phyloP scores from a whole-genome alignment of 2,797 vertebrate genomes.

The Chaetodon trifasciatus region DNA sequence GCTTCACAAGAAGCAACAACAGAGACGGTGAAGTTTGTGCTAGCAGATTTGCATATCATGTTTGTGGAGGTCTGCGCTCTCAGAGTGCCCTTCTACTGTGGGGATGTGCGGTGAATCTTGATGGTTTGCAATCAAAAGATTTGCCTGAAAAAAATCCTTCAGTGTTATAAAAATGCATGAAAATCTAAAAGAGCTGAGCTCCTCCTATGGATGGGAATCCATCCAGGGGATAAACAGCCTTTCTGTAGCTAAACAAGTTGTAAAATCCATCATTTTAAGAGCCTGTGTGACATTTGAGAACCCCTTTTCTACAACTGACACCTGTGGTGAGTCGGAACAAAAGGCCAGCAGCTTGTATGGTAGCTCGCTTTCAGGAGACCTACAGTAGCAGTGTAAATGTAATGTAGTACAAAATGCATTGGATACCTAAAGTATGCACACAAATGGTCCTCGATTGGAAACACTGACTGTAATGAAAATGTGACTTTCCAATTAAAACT shows the following conservation, averaged over 20 bases:
- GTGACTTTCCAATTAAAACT: too few relatives aligned
- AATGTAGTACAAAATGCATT: too few relatives aligned
- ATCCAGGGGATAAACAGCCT: background rate
- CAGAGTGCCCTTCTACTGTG: background rate
- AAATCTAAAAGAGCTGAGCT: background rate
- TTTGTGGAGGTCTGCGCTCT: too few relatives aligned
- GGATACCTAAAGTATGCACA: background rate
- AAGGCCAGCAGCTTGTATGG: background rate
- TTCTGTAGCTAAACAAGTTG: background rate
- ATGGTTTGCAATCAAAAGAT: background rate
- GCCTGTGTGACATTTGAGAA: background rate
- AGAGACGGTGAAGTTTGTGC: too few relatives aligned
- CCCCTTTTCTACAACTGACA: background rate
- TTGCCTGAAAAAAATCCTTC: background rate
- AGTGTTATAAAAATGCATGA: constrained; percentile 3
- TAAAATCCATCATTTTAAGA: background rate
- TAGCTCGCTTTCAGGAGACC: background rate
- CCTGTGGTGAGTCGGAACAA: background rate
- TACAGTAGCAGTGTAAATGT: too few relatives aligned
- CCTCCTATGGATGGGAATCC: background rate
- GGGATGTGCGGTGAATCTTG: background rate
- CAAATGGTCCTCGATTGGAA: background rate
- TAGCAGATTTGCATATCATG: too few relatives aligned
- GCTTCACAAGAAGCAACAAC: too few relatives aligned
- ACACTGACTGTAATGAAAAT: background rate